Evolutionary conservation across 2,797 vertebrate genomes (phyloP).

Genomic region (Coregonus ussuriensis): DNA sequence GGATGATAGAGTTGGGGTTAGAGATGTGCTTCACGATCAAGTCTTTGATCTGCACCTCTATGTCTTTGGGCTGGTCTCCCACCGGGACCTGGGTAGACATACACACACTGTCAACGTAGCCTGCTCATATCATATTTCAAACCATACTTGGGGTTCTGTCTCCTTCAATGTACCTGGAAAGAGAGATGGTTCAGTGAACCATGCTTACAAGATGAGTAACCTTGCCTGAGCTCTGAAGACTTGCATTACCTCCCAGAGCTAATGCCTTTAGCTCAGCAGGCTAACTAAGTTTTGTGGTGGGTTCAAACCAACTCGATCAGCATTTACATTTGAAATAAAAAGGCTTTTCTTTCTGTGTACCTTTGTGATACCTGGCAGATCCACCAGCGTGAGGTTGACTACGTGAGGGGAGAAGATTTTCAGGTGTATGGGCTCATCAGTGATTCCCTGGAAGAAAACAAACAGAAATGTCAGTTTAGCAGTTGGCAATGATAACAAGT

Average conservation of each 20-base stretch:
- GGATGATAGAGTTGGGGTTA: constrained; percentile 97
- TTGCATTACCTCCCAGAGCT: no score
- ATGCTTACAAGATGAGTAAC: no score
- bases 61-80: constrained; percentile 97
- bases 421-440: constrained; percentile 95
- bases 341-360: constrained; percentile 62
- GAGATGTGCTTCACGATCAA: constrained; percentile 96
- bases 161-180: no score
- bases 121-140: no score
- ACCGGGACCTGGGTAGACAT: constrained; percentile 85
- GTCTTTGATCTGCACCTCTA: constrained; percentile 95
- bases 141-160: no score
- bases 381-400: constrained; percentile 97
- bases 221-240: no score
- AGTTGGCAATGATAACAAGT: background rate
- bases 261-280: no score
- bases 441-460: constrained; percentile 86
- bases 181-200: no score
- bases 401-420: constrained; percentile 98
- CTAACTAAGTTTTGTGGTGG: no score
- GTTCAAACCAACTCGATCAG: no score
- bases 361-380: constrained; percentile 99
- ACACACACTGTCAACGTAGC: background rate
- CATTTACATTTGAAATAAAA: no score
- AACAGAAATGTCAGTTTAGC: background rate